Evolutionary conservation across 2,797 vertebrate genomes (phyloP).

Genomic region (Mormyrus proboscirostris): DNA sequence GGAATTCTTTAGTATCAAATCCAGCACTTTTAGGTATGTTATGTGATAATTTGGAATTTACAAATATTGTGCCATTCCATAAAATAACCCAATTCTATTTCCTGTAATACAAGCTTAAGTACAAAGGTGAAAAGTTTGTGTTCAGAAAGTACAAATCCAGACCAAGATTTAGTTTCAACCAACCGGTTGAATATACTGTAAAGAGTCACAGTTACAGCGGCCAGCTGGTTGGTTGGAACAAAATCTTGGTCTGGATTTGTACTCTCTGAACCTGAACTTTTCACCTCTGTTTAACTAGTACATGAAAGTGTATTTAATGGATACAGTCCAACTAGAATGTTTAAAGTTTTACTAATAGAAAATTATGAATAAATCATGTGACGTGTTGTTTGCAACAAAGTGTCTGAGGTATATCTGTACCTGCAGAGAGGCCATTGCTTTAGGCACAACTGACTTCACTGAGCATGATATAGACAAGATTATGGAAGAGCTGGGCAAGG

Average conservation of each 20-base stretch:
- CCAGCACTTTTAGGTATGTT: not conserved
- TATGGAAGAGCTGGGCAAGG: constrained; percentile 84
- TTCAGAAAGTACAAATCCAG: not conserved
- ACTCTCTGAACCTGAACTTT: not conserved
- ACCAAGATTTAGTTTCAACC: not conserved
- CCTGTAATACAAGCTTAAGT: not conserved
- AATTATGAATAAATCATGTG: not conserved
- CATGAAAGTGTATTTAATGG: not conserved
- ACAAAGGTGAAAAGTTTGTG: not conserved
- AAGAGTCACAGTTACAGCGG: no score
- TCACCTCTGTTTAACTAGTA: not conserved
- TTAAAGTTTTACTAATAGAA: not conserved
- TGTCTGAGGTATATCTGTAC: constrained; percentile 10
- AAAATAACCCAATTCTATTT: not conserved
- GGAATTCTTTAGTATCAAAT: not conserved
- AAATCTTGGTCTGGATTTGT: not conserved
- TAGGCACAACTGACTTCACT: constrained; percentile 87
- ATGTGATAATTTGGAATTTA: not conserved
- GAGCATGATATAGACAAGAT: constrained; percentile 87
- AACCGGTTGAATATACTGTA: no score
- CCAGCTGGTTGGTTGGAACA: not conserved
- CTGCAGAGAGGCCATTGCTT: constrained; percentile 78
- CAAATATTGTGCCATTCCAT: not conserved
- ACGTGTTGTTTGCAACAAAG: not conserved
- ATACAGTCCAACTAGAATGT: not conserved